Evolutionary conservation across 2,113 vertebrate species (phyloP), one percentile per base, ranked within the genome.

Genomic region (western clawed frog (Xenopus tropicalis)): DNA sequence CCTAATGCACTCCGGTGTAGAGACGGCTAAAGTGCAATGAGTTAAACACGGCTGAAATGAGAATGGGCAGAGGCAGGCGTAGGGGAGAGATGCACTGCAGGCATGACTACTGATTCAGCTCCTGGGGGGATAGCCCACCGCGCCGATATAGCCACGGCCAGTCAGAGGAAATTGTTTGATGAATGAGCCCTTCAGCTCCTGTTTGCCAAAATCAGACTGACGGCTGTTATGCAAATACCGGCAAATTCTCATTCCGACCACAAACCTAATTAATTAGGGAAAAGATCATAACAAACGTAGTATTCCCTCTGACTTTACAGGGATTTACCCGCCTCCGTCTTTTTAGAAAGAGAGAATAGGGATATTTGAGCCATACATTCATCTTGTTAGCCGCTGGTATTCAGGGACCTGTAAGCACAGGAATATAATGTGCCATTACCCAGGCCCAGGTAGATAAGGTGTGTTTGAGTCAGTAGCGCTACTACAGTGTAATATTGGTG

Each of bases 111-210:
- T 54, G 70, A 71, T 63, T 77, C 1, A 0, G 76, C 80, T 83
- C 81, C 80, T 58, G 63, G 83, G 87, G 82, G 83, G 66, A 59
- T 1, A 3, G 82, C 78, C 76, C 74, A 85, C 82, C 78, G 79
- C 83, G 82, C 79, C 81, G 83, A 90, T 92, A 90, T 81, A 88
- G 83, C 84, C 85, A 79, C 76, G 86, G 90, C 83, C 82, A 79
- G 79, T 86, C 83, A 87, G 81, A 86, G 82, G 78, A 86, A 91
- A 90, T 82, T 86, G 88, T 83, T 82, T 90, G 89, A 91, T 90
- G 89, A 91, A 91, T 86, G 89, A 86, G 81, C 79, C 82, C 86
- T 88, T 83, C 79, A 66, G 69, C 70, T 80, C 11, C 19, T 52
- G 66, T 75, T 62, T 69, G 48, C 25, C 44, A 23, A 56, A 62